Evolutionary conservation across 2,888 invertebrate species (phyloP), one percentile per base, ranked within the genome.

Genomic region (Mesorhabditis belari): DNA sequence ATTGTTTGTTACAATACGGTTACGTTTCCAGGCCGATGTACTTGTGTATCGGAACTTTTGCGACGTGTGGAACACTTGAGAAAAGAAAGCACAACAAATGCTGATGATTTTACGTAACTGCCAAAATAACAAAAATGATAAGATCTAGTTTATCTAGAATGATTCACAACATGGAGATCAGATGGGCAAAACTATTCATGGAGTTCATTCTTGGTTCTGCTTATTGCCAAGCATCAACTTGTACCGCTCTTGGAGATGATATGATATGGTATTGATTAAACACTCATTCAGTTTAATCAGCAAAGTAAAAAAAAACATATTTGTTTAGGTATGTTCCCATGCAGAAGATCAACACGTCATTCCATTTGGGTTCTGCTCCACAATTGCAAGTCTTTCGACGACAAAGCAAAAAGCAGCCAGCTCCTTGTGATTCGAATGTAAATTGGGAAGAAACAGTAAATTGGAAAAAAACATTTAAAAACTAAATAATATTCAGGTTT

Each of bases 371-470:
- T 5, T 28, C 59, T 21, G 51, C 51, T 29, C 54, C 58, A 28
- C 19, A n/a, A 3, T 9, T 49, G 12, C 26, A n/a, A 9, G 96
- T 96, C 70, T 95, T 92, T 85, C 88, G 96, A 69, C 91, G 93
- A 84, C 93, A 94, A 84, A 94, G 94, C 80, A 89, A 92, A 81
- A 93, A 94, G 83, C 85, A 95, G 80, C 96, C 96, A 57, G 63
- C 71, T 3, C 90, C 94, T 79, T 92, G 92, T 64, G 94, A 96
- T 85, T 90, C 90, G 51, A 91, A 91, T 81, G 89, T 95, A 77
- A 94, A 96, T 84, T 98, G 96, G 96, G 95, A 96, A 84, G 96
- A 98, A 85, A 96, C 95, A 62, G 93, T 96, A 69, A 96, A n/a
- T n/a, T n/a, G n/a, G n/a, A n/a, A 95, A 96, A 85, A 87, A 9